phyloP scores from a whole-genome alignment of 1,140 invertebrate species.

The Drosophila nebulosa region DNA sequence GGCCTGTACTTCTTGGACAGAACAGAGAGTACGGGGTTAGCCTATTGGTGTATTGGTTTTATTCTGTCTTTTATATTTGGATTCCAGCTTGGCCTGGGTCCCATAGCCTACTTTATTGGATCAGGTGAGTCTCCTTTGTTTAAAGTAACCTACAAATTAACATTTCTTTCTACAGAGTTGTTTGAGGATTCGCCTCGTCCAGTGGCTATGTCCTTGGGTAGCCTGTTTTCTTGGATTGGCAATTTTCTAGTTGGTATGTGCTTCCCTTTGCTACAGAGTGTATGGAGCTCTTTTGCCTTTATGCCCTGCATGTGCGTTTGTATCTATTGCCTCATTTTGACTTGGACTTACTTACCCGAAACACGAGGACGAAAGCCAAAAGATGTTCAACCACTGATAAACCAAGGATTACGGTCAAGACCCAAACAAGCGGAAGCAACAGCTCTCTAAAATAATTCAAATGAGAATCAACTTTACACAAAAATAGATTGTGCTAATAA shows the following conservation, averaged over 20 bases:
- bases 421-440: too few relatives aligned
- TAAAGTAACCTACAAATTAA: not conserved
- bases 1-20: constrained; percentile 84
- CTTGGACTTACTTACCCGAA: constrained; percentile 86
- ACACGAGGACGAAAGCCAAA: constrained; percentile 85
- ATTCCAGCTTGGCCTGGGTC: constrained; percentile 91
- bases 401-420: constrained; percentile 77
- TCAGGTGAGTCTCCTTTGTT: constrained; percentile 37
- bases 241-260: constrained; percentile 92
- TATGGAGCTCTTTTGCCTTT: constrained; percentile 86
- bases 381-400: constrained; percentile 83
- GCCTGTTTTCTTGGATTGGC: constrained; percentile 92
- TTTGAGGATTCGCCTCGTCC: constrained; percentile 92
- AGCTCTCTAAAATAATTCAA: too few relatives aligned
- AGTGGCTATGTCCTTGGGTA: constrained; percentile 92
- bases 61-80: constrained; percentile 88
- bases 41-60: constrained; percentile 84
- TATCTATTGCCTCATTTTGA: constrained; percentile 83
- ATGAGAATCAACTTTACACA: not conserved
- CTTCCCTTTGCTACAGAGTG: constrained; percentile 85
- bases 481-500: too few relatives aligned
- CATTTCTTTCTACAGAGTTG: constrained; percentile 84
- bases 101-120: constrained; percentile 92
- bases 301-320: constrained; percentile 85
- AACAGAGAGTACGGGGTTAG: constrained; percentile 82